Base-by-base conservation (phyloP, 2,888 invertebrate genomes). In the Drosophila austrosaltans region DNA sequence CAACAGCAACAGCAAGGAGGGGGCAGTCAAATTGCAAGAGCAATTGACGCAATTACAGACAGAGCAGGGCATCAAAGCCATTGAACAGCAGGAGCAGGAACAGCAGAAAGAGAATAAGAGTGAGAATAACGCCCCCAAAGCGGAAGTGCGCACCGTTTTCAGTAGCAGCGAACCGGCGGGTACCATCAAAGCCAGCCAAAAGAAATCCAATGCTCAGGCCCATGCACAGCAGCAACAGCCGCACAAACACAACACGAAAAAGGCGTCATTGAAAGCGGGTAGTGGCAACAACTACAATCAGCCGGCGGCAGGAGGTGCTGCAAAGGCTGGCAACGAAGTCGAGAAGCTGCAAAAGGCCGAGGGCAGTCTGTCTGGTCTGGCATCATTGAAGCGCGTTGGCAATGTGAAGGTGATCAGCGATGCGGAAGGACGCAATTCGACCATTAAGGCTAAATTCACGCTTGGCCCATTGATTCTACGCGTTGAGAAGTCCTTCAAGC, bases 381-480 rank as follows among this genome's bases (percentile, higher is more conserved):
- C 97, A 12, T 95, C 96, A 12, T 92, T 97, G 84, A 95, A 95
- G 89, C 94, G 97, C 85, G 95, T 95, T 59, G 97, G 96, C 48
- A 96, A 97, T 89, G 97, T 97, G 6, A 94, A 94, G 63, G 96
- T 97, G 57, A 96, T 95, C 90, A 95, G 96, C 91, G 95, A 95
- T 95, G 90, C 91, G 82, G 92, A 90, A 87, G 93, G 95, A 72
- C 95, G 96, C 87, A 95, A 96, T 87, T 97, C 97, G 2, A 97
- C 96, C 63, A 96, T 97, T 53, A 96, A 95, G 89, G 96, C 96
- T 64, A 96, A 96, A 91, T 97, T 97, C 90, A 94, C 95, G 25
- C 93, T 97, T 68, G 97, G 97, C 60, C 97, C 97, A 0, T 92
- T 97, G 54, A 95, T 95, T 28, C 92, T 97, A 73, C 95, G 96